Percentiles rank a stretch among this genome's conserved stretches.
These are phyloP conservation scores for Hecatera dysodea DNA, from an alignment of 2,888 invertebrate genomes.

Conservation along the genomic window DNA sequence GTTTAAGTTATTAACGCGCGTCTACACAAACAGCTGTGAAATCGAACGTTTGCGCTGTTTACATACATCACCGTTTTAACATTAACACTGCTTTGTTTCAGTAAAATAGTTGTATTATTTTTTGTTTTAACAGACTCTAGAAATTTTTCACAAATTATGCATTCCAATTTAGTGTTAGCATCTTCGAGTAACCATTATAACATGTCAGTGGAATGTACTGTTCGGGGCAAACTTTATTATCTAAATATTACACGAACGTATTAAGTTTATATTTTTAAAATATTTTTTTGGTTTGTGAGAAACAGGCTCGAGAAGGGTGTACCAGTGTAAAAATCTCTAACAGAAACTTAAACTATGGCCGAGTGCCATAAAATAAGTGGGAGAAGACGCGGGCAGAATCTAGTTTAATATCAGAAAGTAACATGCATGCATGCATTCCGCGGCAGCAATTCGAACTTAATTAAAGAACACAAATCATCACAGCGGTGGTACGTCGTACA, in stretches of 20 bases:
- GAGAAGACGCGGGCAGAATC: neutral
- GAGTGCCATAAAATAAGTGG: neutral
- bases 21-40: neutral
- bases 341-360: neutral
- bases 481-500: neutral
- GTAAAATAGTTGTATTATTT: neutral
- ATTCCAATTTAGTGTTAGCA: neutral
- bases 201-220: too few relatives aligned
- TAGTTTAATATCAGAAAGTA: neutral
- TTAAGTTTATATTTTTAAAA: neutral
- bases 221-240: neutral
- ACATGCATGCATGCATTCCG: neutral
- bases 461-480: neutral
- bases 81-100: conserved; percentile 2
- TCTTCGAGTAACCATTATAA: neutral
- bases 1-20: neutral
- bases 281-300: too few relatives aligned
- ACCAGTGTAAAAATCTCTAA: too few relatives aligned
- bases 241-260: neutral
- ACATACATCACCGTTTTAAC: conserved; percentile 10
- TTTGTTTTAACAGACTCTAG: neutral
- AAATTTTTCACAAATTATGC: neutral
- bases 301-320: too few relatives aligned
- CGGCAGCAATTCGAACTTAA: neutral
- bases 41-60: conserved; percentile 1